A percentile compares a stretch with the other conserved stretches of the same genome.
Conservation (phyloP, 2,888 invertebrate species). For the Liopterus haemorrhoidalis region DNA sequence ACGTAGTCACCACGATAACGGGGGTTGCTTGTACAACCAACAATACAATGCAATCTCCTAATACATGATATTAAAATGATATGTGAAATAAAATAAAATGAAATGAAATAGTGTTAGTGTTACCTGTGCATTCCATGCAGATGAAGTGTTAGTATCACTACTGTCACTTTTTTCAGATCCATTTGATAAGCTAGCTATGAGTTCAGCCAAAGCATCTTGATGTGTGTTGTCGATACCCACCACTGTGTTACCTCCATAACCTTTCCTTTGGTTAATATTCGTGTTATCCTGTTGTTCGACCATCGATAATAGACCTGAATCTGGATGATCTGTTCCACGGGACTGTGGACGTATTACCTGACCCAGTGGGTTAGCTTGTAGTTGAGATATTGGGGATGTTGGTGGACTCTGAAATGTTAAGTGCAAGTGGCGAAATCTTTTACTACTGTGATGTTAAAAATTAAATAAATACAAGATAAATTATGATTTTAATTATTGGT, state of each 20-base stretch:
- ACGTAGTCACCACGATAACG: no score
- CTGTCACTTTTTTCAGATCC: conserved; percentile 45
- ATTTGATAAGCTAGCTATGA: conserved; percentile 47
- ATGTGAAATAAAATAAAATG: not conserved
- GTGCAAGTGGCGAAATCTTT: not conserved
- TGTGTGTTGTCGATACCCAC: conserved; percentile 43
- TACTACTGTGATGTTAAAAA: no score
- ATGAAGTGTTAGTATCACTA: conserved; percentile 43
- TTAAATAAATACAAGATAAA: no score
- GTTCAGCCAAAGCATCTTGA: conserved; percentile 44
- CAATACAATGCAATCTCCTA: no score
- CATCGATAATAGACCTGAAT: conserved; percentile 43
- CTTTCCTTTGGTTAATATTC: conserved; percentile 25
- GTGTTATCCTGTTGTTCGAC: conserved; percentile 40
- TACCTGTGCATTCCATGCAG: conserved; percentile 49
- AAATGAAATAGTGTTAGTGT: conserved; percentile 22
- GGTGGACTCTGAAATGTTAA: conserved; percentile 37
- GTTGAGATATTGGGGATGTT: conserved; percentile 38
- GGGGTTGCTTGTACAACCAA: no score
- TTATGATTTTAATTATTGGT: no score
- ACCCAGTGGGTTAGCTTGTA: conserved; percentile 43
- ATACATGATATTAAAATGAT: conserved; percentile 2
- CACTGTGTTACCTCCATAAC: conserved; percentile 33
- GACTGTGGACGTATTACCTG: conserved; percentile 36
- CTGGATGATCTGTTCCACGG: conserved; percentile 36